These are phyloP conservation scores for Centruroides sculpturatus DNA, from an alignment of 1,140 invertebrate species.

Conservation along the genomic window DNA sequence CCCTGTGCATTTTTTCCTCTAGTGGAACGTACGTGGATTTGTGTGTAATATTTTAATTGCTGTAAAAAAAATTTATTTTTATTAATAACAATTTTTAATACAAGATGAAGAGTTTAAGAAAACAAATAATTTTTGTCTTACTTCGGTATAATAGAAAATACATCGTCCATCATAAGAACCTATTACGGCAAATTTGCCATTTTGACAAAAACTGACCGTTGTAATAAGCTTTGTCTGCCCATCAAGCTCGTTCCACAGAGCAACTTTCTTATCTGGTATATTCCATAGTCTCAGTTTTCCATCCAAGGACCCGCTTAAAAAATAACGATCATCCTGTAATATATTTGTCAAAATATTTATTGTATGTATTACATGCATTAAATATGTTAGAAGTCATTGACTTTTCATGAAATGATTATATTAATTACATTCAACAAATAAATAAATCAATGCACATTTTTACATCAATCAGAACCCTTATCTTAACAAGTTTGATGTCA, in stretches of 20 bases:
- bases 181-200: slow-evolving; percentile 94
- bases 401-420: no score
- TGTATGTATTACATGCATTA: no score
- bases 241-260: slow-evolving; percentile 93
- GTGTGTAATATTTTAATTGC: slow-evolving; percentile 95
- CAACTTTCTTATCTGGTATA: slow-evolving; percentile 95
- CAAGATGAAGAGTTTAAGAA: background rate
- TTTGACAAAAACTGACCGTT: slow-evolving; percentile 91
- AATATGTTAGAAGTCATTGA: no score
- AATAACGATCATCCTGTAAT: slow-evolving; percentile 71
- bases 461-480: no score
- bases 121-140: slow-evolving; percentile 17
- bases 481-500: no score
- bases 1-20: slow-evolving; percentile 87
- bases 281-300: slow-evolving; percentile 97
- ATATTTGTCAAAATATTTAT: no score
- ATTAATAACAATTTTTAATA: background rate
- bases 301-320: slow-evolving; percentile 86
- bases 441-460: no score
- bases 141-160: slow-evolving; percentile 93
- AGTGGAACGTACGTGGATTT: slow-evolving; percentile 88
- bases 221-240: slow-evolving; percentile 90
- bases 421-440: no score
- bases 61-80: slow-evolving; percentile 19
- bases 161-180: slow-evolving; percentile 96